A percentile compares a stretch with the other conserved stretches of the same genome.
Evolutionary conservation across 2,888 invertebrate species (phyloP).

Genomic region (Pristionchus maxplancki): DNA sequence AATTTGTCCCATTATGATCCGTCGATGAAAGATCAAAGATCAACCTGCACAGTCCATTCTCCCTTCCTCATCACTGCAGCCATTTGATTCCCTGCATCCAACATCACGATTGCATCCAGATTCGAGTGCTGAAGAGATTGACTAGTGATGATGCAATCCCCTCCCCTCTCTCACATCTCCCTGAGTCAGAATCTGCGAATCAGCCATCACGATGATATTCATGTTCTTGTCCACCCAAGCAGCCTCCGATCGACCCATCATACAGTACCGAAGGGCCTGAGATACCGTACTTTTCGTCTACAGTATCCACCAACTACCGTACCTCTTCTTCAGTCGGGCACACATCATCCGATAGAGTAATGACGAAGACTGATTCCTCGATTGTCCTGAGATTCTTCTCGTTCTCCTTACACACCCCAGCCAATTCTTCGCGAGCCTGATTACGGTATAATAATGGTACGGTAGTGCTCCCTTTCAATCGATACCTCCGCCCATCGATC

Average conservation of each 20-base stretch:
- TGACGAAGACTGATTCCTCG: constrained; percentile 47
- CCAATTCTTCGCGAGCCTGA: constrained; percentile 31
- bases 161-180: constrained; percentile 81
- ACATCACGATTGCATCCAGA: constrained; percentile 67
- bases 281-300: background rate
- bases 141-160: background rate
- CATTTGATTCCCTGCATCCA: constrained; percentile 65
- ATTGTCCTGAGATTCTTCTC: constrained; percentile 38
- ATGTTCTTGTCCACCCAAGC: constrained; percentile 83
- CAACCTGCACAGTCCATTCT: constrained; percentile 60
- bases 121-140: constrained; percentile 66
- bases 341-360: constrained; percentile 41
- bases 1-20: background rate
- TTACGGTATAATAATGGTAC: background rate
- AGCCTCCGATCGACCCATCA: constrained; percentile 81
- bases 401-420: constrained; percentile 30
- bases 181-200: constrained; percentile 77
- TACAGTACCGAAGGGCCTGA: constrained; percentile 78
- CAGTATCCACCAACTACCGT: background rate
- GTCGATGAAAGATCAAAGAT: background rate
- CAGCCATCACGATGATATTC: constrained; percentile 65
- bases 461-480: background rate
- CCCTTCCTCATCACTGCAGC: constrained; percentile 58
- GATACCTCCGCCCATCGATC: constrained; percentile 64
- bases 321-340: constrained; percentile 39